Conservation (phyloP, 2,888 invertebrate genomes). For the Steinernema hermaphroditum region DNA sequence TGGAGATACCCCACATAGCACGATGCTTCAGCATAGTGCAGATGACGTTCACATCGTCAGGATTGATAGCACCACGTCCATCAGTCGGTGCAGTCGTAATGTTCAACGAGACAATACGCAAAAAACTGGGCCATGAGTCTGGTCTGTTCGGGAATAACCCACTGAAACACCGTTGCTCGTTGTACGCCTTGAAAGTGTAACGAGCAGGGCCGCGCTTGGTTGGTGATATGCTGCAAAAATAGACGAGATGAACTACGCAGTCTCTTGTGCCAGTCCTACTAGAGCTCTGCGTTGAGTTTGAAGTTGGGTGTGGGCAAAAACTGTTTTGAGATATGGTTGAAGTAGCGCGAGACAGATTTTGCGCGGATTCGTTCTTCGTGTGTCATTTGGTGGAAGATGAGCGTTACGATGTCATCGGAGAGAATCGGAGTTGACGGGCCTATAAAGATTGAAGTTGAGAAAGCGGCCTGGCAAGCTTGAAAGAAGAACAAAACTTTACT, state of each 20-base stretch:
- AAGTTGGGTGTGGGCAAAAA: constrained; percentile 14
- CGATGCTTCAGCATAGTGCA: constrained; percentile 21
- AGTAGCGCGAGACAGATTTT: constrained; percentile 13
- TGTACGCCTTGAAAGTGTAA: constrained; percentile 28
- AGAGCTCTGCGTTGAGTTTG: constrained; percentile 19
- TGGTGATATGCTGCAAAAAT: constrained; percentile 14
- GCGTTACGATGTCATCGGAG: constrained; percentile 2
- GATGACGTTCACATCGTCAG: constrained; percentile 11
- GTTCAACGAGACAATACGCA: constrained; percentile 20
- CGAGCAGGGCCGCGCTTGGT: constrained; percentile 7
- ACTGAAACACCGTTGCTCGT: constrained; percentile 19
- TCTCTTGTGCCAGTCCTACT: background rate
- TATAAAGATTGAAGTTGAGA: no score
- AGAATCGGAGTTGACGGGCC: constrained; percentile 12
- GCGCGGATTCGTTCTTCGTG: constrained; percentile 24
- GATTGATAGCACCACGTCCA: constrained; percentile 21
- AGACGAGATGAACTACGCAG: background rate
- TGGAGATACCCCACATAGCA: constrained; percentile 16
- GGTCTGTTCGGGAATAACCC: constrained; percentile 18
- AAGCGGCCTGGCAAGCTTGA: no score
- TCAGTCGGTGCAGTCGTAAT: background rate
- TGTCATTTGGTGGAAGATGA: constrained; percentile 27
- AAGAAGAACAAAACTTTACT: no score
- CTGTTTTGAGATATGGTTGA: constrained; percentile 24
- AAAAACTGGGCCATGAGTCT: constrained; percentile 25